phyloP scores from a whole-genome alignment of 2,888 invertebrate species.

The Chrysopilus asiliformis region DNA sequence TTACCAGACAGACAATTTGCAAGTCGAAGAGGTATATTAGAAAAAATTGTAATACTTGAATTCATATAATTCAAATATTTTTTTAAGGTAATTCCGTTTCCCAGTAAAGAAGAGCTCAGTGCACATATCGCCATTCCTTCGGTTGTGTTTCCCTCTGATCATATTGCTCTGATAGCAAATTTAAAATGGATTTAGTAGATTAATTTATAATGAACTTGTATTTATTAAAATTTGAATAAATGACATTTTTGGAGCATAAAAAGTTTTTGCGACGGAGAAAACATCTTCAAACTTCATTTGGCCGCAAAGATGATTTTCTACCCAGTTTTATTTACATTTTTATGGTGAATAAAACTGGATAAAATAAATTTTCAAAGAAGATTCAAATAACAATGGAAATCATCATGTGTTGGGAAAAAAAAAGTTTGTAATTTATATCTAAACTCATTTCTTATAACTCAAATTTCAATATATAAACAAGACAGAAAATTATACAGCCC shows the following conservation, averaged over 20 bases:
- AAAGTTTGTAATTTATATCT: no score
- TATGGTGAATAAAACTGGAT: no score
- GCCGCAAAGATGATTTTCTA: not conserved
- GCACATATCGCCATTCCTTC: conserved; percentile 73
- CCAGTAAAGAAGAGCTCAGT: conserved; percentile 60
- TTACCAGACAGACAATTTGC: conserved; percentile 51
- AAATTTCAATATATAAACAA: no score
- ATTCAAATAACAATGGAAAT: no score
- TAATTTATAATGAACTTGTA: not conserved
- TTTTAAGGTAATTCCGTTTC: conserved; percentile 63
- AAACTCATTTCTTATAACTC: no score
- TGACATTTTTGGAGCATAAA: not conserved
- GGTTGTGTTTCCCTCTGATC: conserved; percentile 84
- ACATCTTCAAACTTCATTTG: not conserved
- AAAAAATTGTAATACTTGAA: conserved; percentile 1
- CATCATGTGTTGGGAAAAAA: no score
- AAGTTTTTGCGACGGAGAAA: not conserved
- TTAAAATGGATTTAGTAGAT: conserved; percentile 39
- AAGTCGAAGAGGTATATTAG: conserved; percentile 45
- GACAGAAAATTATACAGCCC: no score
- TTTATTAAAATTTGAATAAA: conserved; percentile 1
- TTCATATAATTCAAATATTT: not conserved
- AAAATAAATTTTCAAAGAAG: no score
- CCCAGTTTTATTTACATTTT: no score
- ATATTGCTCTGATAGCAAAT: conserved; percentile 78